Percentiles rank a stretch among this genome's conserved stretches.
These are phyloP conservation scores for Labia minor DNA, from an alignment of 2,888 invertebrate genomes.

Conservation along the genomic window DNA sequence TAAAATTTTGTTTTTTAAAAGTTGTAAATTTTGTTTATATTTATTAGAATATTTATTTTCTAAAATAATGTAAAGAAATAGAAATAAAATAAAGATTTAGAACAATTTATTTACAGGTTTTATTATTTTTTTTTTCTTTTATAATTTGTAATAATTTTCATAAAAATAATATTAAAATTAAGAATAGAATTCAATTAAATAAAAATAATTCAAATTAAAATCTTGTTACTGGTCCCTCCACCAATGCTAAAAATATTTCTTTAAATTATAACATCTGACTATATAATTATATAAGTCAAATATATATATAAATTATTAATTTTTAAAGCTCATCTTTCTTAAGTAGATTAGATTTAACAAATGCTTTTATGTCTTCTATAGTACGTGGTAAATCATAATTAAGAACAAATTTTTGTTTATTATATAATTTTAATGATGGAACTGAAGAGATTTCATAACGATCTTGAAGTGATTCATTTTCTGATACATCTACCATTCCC, in stretches of 20 bases:
- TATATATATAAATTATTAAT: not conserved
- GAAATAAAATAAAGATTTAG: not conserved
- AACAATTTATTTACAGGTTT: not conserved
- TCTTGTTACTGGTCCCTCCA: not conserved
- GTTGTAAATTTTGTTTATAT: not conserved
- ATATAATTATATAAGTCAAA: not conserved
- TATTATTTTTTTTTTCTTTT: not conserved
- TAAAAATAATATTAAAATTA: not conserved
- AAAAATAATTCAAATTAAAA: not conserved
- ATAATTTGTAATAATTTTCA: not conserved
- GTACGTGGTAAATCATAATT: slow-evolving; percentile 49
- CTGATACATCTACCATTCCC: slow-evolving; percentile 56
- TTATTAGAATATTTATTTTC: not conserved
- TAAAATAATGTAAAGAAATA: not conserved
- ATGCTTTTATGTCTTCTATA: slow-evolving; percentile 44
- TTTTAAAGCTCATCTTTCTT: slow-evolving; percentile 25
- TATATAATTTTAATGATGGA: slow-evolving; percentile 56
- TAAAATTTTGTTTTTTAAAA: not conserved
- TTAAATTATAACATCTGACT: not conserved
- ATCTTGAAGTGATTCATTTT: slow-evolving; percentile 47
- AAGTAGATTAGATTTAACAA: slow-evolving; percentile 35
- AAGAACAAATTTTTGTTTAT: slow-evolving; percentile 41
- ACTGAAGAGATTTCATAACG: slow-evolving; percentile 50
- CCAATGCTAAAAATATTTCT: not conserved
- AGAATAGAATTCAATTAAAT: not conserved